Percentiles rank a stretch among this genome's conserved stretches.
These are phyloP conservation scores for Podarcis raffonei DNA, from an alignment of 2,113 vertebrate genomes.

Conservation along the genomic window DNA sequence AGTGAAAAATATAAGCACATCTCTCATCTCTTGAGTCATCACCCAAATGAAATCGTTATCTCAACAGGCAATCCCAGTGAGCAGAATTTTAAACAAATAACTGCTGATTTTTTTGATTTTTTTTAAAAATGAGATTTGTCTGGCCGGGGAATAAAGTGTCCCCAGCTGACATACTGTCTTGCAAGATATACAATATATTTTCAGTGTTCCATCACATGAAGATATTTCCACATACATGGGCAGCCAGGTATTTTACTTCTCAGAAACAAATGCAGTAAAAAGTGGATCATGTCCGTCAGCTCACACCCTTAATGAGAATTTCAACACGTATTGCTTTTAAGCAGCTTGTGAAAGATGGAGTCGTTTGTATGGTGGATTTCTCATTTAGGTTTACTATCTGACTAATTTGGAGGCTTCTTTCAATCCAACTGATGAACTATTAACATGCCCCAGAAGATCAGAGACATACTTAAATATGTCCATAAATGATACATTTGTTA, in stretches of 20 bases:
- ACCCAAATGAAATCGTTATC: neutral
- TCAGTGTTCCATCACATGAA: neutral
- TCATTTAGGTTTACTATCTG: slow-evolving; percentile 7
- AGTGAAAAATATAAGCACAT: neutral
- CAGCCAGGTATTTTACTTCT: neutral
- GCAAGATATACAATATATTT: fast-evolving
- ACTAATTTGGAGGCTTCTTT: slow-evolving; percentile 19
- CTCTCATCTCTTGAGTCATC: neutral
- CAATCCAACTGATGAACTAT: neutral
- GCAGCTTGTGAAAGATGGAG: neutral
- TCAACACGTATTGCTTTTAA: neutral
- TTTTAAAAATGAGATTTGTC: neutral
- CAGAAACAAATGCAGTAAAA: neutral
- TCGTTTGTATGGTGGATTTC: neutral
- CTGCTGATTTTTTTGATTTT: neutral
- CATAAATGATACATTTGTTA: neutral
- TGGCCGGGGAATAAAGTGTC: neutral
- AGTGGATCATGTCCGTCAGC: neutral
- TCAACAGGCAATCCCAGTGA: neutral
- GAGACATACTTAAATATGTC: neutral
- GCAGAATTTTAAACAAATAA: slow-evolving; percentile 12
- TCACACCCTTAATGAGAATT: neutral
- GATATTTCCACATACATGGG: neutral
- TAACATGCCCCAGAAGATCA: neutral
- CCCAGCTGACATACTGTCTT: neutral